Evolutionary conservation across 2,888 invertebrate genomes (phyloP), one percentile per base, ranked within the genome.

Genomic region (Cryptophagus acutangulus): DNA sequence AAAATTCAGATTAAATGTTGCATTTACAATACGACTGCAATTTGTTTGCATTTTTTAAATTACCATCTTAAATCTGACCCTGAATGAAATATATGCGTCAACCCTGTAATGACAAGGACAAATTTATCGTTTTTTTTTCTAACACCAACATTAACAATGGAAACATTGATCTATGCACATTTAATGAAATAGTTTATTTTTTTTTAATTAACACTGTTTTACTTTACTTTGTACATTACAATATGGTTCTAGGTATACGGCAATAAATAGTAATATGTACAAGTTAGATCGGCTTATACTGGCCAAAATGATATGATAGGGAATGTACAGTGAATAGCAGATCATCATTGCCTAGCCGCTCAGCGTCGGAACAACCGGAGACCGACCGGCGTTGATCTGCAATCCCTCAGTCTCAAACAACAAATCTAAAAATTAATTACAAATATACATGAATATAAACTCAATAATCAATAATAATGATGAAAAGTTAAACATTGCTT

Each of bases 401-500:
- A 16, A 33, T 50, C 55, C n/a, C 63, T 70, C 69, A 70, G 70
- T 70, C 69, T 70, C 67, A 69, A 69, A 65, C 63, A 66, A 68
- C 66, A 67, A 49, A 65, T 59, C 59, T 62, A 63, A 49, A 54
- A 57, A 55, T 62, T 66, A 66, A 58, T 56, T 40, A 67, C 65
- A 66, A 64, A 67, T 66, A 63, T 66, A 66, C 64, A 66, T 55
- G 54, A 14, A 57, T n/a, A 59, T 63, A 66, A 66, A 64, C 62
- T 66, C 62, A 65, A 66, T 65, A 65, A 65, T 31, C 63, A 64
- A 63, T 61, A 60, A 63, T 61, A 55, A 57, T 61, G 62, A 64
- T 55, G 56, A 63, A 62, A 63, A 63, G 63, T 54, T 65, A 67
- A 69, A 70, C 68, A 70, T 69, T 69, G 70, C 71, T 71, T 71